Percentiles rank a stretch among this genome's conserved stretches.
phyloP scores from a whole-genome alignment of 2,797 vertebrate species.

The Typhlichthys eigenmanni region DNA sequence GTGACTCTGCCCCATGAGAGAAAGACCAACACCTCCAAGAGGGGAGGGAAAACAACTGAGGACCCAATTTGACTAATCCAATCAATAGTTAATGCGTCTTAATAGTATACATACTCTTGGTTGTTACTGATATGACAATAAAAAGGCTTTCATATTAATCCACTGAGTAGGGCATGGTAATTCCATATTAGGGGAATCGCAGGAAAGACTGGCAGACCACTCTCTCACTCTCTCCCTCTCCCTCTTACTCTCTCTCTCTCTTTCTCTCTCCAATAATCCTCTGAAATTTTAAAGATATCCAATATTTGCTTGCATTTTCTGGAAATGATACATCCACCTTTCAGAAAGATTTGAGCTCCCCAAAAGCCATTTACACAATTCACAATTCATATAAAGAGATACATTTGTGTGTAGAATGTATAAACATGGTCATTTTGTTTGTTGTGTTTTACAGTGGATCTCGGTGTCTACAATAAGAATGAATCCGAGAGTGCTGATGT shows the following conservation, averaged over 20 bases:
- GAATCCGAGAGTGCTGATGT: slow-evolving; percentile 47
- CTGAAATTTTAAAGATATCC: slow-evolving; percentile 75
- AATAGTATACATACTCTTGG: slow-evolving; percentile 65
- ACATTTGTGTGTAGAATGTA: slow-evolving; percentile 25
- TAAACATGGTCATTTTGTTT: slow-evolving; percentile 27
- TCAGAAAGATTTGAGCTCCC: slow-evolving; percentile 58
- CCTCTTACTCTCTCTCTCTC: slow-evolving; percentile 48
- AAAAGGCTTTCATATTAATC: slow-evolving; percentile 75
- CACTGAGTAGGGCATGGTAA: slow-evolving; percentile 74
- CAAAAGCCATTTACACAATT: slow-evolving; percentile 50
- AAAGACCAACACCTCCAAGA: slow-evolving; percentile 57
- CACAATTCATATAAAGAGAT: slow-evolving; percentile 43
- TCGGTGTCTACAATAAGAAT: slow-evolving; percentile 40
- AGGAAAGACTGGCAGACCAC: slow-evolving; percentile 72
- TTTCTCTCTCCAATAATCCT: slow-evolving; percentile 76
- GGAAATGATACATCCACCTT: slow-evolving; percentile 74
- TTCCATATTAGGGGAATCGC: slow-evolving; percentile 80
- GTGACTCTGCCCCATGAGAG: slow-evolving; percentile 64
- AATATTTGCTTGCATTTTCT: slow-evolving; percentile 77
- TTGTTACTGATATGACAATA: slow-evolving; percentile 65
- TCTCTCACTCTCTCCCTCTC: slow-evolving; percentile 56
- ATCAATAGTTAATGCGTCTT: slow-evolving; percentile 63
- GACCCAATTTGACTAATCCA: slow-evolving; percentile 77
- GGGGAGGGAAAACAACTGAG: slow-evolving; percentile 46
- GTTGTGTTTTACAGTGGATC: slow-evolving; percentile 35